Evolutionary conservation across 1,140 invertebrate genomes (phyloP).

Genomic region (Phymorhynchus buccinoides): DNA sequence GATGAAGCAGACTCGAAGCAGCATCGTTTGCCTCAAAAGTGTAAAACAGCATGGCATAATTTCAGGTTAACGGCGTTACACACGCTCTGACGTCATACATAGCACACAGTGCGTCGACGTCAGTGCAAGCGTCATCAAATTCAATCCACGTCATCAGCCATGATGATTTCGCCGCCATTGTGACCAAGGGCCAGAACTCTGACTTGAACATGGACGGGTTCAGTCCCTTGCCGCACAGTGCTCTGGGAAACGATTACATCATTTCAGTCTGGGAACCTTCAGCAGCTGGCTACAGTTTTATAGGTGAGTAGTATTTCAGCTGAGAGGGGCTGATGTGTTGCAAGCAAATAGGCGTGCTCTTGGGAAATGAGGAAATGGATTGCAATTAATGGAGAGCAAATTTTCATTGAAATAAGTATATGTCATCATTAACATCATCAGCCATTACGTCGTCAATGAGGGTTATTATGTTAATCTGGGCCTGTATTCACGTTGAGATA

Average conservation of each 20-base stretch:
- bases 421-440: no score
- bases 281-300: background rate
- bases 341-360: no score
- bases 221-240: background rate
- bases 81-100: background rate
- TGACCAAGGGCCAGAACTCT: constrained; percentile 12
- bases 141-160: background rate
- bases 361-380: no score
- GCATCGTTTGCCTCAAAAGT: background rate
- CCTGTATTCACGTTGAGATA: no score
- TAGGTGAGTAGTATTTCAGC: no score
- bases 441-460: no score
- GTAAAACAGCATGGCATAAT: background rate
- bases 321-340: no score
- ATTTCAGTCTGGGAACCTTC: background rate
- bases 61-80: background rate
- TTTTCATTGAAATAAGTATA: no score
- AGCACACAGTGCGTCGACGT: background rate
- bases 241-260: background rate
- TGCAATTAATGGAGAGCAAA: no score
- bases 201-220: constrained; percentile 13
- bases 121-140: background rate
- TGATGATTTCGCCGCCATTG: background rate
- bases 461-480: no score
- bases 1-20: no score